These are phyloP conservation scores for Monoplex corrugatus DNA, from an alignment of 2,888 invertebrate species.

Conservation along the genomic window DNA sequence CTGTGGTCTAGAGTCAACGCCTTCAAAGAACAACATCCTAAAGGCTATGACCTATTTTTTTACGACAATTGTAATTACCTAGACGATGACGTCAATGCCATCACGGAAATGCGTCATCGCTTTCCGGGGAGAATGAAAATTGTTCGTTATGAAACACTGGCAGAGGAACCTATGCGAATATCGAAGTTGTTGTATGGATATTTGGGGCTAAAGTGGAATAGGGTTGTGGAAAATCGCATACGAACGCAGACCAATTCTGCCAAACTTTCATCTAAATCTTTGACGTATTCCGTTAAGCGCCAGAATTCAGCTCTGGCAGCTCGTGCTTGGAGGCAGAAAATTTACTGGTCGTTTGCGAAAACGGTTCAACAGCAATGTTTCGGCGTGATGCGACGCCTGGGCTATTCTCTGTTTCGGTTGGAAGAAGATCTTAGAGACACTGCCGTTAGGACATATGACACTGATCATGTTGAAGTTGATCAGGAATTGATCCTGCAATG, in stretches of 20 bases:
- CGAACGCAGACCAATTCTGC: neutral
- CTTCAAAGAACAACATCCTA: neutral
- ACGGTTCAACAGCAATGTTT: neutral
- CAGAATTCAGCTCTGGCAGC: neutral
- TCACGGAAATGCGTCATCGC: neutral
- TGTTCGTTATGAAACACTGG: conserved; percentile 27
- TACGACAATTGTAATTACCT: neutral
- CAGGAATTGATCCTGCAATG: neutral
- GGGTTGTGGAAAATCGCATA: neutral
- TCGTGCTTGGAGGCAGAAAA: neutral
- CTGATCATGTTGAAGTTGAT: neutral
- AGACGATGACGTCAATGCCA: neutral
- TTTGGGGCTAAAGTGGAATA: neutral
- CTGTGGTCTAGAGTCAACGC: conserved; percentile 42
- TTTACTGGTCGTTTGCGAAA: neutral
- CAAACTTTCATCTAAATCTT: neutral
- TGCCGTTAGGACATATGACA: neutral
- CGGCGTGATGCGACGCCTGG: conserved; percentile 29
- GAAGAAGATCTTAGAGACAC: conserved; percentile 4
- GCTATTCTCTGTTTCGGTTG: conserved; percentile 8
- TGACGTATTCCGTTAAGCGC: neutral
- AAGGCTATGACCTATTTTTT: neutral
- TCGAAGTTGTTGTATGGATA: neutral
- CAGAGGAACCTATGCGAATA: neutral
- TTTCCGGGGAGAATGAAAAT: neutral